phyloP scores from a whole-genome alignment of 2,888 invertebrate species.

The Glaucopsyche alexis region DNA sequence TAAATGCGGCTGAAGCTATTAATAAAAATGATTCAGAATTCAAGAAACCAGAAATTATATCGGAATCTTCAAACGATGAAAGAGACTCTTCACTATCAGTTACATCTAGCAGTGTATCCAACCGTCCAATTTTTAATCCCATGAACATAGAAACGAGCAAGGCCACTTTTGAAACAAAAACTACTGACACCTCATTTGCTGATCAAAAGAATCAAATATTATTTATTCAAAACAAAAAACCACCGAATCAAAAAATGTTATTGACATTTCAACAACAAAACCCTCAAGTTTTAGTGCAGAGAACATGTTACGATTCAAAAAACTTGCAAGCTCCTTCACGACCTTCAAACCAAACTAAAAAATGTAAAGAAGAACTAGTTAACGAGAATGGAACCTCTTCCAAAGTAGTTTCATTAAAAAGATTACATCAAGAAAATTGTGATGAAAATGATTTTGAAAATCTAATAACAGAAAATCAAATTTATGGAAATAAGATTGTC shows the following conservation, averaged over 20 bases:
- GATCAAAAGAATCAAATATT: conserved; percentile 69
- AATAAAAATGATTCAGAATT: conserved; percentile 57
- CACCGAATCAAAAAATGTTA: conserved; percentile 62
- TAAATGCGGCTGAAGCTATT: conserved; percentile 64
- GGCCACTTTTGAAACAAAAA: conserved; percentile 53
- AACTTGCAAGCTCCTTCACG: conserved; percentile 75
- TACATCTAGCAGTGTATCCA: conserved; percentile 36
- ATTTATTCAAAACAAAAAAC: conserved; percentile 64
- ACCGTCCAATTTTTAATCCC: conserved; percentile 54
- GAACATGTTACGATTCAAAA: conserved; percentile 68
- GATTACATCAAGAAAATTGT: conserved; percentile 71
- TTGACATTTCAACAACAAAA: conserved; percentile 65
- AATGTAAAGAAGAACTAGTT: conserved; percentile 64
- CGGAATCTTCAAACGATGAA: conserved; percentile 47
- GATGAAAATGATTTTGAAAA: conserved; percentile 79
- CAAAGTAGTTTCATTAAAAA: conserved; percentile 72
- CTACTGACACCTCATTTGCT: conserved; percentile 52
- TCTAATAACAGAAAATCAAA: conserved; percentile 78
- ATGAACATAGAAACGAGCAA: conserved; percentile 56
- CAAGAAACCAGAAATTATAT: conserved; percentile 53
- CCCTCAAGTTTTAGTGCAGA: conserved; percentile 64
- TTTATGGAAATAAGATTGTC: conserved; percentile 78
- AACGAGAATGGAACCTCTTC: conserved; percentile 57
- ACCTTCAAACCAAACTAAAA: conserved; percentile 64
- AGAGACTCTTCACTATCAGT: conserved; percentile 45